Evolutionary conservation across 2,888 invertebrate genomes (phyloP).

Genomic region (Pelosia muscerda): DNA sequence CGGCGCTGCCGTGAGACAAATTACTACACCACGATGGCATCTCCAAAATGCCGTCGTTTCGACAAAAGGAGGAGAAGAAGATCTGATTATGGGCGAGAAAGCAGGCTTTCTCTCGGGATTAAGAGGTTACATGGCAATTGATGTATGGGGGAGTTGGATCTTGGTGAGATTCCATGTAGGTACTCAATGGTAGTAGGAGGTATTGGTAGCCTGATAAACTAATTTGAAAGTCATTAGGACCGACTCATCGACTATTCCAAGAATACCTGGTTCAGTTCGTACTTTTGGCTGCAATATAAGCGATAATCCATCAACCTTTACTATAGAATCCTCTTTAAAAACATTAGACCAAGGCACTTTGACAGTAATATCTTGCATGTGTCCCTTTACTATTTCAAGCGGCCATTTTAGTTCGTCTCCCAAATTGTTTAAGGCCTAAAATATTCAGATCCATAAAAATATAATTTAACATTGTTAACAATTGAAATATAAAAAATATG

Average conservation of each 20-base stretch:
- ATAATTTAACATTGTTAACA: not conserved
- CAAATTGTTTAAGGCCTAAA: constrained; percentile 94
- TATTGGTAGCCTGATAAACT: not conserved
- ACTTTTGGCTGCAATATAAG: constrained; percentile 95
- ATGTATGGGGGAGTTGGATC: not conserved
- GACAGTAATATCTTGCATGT: constrained; percentile 93
- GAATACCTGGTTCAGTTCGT: constrained; percentile 90
- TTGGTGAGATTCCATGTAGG: too few species aligned
- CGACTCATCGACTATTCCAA: not conserved
- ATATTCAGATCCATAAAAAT: constrained; percentile 29
- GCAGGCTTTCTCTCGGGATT: not conserved
- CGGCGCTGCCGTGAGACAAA: too few species aligned
- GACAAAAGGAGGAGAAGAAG: too few species aligned
- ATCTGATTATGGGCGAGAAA: too few species aligned
- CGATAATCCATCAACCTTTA: constrained; percentile 93
- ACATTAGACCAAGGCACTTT: constrained; percentile 95
- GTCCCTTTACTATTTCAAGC: constrained; percentile 96
- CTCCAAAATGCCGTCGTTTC: too few species aligned
- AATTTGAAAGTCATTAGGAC: not conserved
- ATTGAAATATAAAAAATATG: not conserved
- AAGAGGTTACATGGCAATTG: not conserved
- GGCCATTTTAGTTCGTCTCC: constrained; percentile 95
- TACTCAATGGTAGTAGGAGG: not conserved
- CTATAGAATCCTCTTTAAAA: constrained; percentile 93
- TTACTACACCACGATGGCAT: too few species aligned